These are phyloP conservation scores for Diadophis punctatus DNA, from an alignment of 2,113 vertebrate genomes.

Conservation along the genomic window DNA sequence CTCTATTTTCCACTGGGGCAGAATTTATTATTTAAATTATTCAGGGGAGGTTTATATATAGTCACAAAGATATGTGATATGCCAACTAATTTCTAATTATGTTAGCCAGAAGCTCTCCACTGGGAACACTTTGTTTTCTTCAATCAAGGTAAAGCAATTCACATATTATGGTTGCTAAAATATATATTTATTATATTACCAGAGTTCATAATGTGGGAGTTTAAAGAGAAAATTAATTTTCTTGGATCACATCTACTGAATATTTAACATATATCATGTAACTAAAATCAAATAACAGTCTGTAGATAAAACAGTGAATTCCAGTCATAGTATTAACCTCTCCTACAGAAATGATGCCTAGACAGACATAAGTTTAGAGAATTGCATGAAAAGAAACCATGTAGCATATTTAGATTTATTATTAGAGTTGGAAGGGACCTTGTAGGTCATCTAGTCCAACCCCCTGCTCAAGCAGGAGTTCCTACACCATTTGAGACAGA, in stretches of 20 bases:
- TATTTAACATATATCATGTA: conserved; percentile 37
- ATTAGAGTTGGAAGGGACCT: no score
- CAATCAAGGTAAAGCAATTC: conserved; percentile 13
- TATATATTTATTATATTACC: conserved; percentile 35
- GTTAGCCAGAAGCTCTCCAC: conserved; percentile 46
- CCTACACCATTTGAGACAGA: no score
- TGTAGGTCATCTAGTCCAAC: no score
- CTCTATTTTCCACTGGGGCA: conserved; percentile 38
- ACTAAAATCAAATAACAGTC: conserved; percentile 14
- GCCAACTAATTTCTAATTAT: conserved; percentile 63
- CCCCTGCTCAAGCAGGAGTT: no score
- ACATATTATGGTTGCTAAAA: conserved; percentile 28
- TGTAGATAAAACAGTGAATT: conserved; percentile 4
- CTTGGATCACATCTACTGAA: conserved; percentile 40
- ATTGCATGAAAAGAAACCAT: background rate
- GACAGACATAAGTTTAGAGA: background rate
- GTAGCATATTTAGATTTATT: no score
- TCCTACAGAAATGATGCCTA: background rate
- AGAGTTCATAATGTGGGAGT: conserved; percentile 17
- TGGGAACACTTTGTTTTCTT: conserved; percentile 33
- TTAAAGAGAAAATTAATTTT: conserved; percentile 54
- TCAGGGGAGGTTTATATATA: conserved; percentile 50
- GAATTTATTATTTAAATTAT: conserved; percentile 61
- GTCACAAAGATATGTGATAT: conserved; percentile 42
- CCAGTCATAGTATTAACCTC: background rate